Evolutionary conservation across 2,797 vertebrate genomes (phyloP), one percentile per base, ranked within the genome.

Genomic region (Gobio occitaniae): DNA sequence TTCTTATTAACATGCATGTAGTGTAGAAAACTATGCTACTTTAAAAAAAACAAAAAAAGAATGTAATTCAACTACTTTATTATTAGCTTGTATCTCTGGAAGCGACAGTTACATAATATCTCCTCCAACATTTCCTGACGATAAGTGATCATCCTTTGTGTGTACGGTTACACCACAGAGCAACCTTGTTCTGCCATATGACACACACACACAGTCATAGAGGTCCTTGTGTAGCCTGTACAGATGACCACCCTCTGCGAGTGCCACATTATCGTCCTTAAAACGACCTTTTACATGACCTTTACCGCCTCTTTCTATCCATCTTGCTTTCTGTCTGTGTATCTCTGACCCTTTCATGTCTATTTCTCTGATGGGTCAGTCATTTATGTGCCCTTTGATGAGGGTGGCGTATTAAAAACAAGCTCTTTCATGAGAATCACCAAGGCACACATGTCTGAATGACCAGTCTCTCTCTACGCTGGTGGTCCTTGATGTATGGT

Each of bases 261-360:
- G 61, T 47, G 25, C 32, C 50, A 77, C 77, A 69, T 83, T 50
- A 74, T 68, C 65, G 19, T 75, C 19, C 77, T 69, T 84, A 78
- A 36, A n/a, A 29, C 85, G 88, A 86, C 83, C 86, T 88, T 86
- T 81, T 69, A 78, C 6, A 7, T 85, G 87, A 85, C 83, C 83
- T 88, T 83, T 86, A 78, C 69, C 74, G 68, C 52, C 1, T 56
- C 61, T 84, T 41, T 76, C 32, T 63, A 29, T 44, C 80, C 21
- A 52, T 84, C 69, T 52, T 25, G 4, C 21, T 72, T 15, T 65
- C 70, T 80, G 56, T 77, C 16, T 47, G 61, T 76, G 52, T 69
- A 19, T 75, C 78, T 63, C 54, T 66, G 78, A 66, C 59, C 29
- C 80, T 78, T 59, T 44, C 80, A n/a, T 38, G 50, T 81, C 48